Evolutionary conservation across 2,797 vertebrate species (phyloP).

Genomic region (Mormyrops attenuatus): DNA sequence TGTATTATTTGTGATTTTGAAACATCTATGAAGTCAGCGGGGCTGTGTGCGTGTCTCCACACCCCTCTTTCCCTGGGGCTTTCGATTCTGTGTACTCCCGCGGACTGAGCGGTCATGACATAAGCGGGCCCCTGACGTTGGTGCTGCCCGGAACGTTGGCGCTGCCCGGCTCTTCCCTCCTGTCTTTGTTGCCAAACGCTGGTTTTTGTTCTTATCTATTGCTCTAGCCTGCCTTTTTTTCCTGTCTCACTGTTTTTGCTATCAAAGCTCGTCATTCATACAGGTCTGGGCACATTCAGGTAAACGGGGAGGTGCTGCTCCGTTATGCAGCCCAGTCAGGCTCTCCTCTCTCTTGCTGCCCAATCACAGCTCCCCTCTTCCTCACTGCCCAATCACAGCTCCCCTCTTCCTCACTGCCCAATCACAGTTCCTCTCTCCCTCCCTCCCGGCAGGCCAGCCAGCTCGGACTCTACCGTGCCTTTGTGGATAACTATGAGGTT

Average conservation of each 20-base stretch:
- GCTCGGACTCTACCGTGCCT: constrained; percentile 92
- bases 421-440: background rate
- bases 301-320: background rate
- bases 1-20: background rate
- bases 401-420: background rate
- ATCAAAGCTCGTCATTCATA: background rate
- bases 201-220: background rate
- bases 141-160: background rate
- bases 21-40: background rate
- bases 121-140: background rate
- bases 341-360: background rate
- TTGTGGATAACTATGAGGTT: constrained; percentile 97
- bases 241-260: background rate
- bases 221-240: background rate
- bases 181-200: background rate
- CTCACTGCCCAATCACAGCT: background rate
- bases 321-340: background rate
- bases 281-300: background rate
- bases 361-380: background rate
- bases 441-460: constrained; percentile 78
- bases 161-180: background rate
- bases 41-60: background rate
- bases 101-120: background rate
- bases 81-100: background rate
- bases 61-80: background rate